A percentile compares a stretch with the other conserved stretches of the same genome.
phyloP scores from a whole-genome alignment of 2,113 vertebrate genomes.

The Pycnonotus jocosus region DNA sequence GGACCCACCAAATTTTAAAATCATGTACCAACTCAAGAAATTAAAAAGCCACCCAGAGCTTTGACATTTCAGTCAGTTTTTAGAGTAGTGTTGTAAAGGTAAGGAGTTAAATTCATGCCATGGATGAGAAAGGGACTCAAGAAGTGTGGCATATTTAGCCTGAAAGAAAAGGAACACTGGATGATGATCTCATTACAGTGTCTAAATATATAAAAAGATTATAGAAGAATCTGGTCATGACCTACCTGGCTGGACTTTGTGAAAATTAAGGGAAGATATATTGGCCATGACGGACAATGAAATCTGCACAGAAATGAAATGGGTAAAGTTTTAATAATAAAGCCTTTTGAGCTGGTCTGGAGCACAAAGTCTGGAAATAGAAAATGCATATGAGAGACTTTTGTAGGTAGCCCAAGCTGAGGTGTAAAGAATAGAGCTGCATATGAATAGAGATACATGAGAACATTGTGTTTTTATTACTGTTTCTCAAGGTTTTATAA shows the following conservation, averaged over 20 bases:
- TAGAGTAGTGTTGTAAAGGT: not conserved
- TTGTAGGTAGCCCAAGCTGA: not conserved
- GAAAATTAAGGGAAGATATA: slow-evolving; percentile 37
- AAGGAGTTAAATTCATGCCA: not conserved
- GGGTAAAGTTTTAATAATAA: not conserved
- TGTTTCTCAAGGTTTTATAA: not conserved
- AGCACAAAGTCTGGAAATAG: not conserved
- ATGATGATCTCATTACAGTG: slow-evolving; percentile 36
- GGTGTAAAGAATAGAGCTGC: not conserved
- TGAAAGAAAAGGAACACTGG: not conserved
- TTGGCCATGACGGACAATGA: slow-evolving; percentile 31
- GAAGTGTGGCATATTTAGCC: not conserved
- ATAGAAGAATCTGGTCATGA: slow-evolving; percentile 22
- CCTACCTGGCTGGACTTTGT: slow-evolving; percentile 31
- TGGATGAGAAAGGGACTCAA: not conserved
- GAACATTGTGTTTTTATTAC: not conserved
- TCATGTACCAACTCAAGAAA: not conserved
- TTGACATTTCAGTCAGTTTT: not conserved
- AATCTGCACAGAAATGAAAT: slow-evolving; percentile 14
- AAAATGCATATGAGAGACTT: not conserved
- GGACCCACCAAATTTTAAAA: not conserved
- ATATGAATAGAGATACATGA: not conserved
- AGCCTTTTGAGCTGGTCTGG: not conserved
- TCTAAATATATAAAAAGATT: slow-evolving; percentile 42
- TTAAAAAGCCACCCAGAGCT: not conserved